phyloP scores from a whole-genome alignment of 2,797 vertebrate genomes.

The Artibeus lituratus region DNA sequence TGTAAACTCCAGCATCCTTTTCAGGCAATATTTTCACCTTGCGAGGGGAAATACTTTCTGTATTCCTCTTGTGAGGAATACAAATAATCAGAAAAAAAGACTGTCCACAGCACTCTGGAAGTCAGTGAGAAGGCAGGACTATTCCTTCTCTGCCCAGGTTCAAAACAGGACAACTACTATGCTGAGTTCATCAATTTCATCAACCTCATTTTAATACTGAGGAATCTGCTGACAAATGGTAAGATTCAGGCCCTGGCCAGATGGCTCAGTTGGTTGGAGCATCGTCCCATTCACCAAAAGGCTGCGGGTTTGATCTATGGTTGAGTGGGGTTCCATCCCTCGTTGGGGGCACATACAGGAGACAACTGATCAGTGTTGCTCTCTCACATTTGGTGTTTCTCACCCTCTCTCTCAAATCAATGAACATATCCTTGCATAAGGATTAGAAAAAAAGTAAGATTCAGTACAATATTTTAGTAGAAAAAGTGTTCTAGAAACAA shows the following conservation, averaged over 20 bases:
- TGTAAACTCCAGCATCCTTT: background rate
- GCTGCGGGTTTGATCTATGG: background rate
- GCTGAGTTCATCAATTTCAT: background rate
- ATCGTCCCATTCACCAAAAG: background rate
- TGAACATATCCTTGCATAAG: background rate
- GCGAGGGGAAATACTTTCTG: too few species aligned
- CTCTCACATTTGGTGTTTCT: too few species aligned
- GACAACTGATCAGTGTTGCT: background rate
- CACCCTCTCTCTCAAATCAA: too few species aligned
- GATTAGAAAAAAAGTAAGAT: background rate
- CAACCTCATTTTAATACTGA: background rate
- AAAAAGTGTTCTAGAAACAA: constrained; percentile 7
- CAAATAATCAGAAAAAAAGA: background rate
- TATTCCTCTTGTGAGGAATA: background rate
- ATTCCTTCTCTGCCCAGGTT: background rate
- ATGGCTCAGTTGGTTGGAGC: background rate
- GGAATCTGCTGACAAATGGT: background rate
- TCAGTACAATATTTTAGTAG: background rate
- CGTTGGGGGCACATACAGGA: background rate
- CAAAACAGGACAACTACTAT: background rate
- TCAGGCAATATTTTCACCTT: background rate
- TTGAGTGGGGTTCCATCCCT: background rate
- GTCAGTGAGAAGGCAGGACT: constrained; percentile 6
- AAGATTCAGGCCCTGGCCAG: background rate
- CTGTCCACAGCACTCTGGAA: background rate